Conservation (phyloP, 2,797 vertebrate species). For the Cheirogaleus major region DNA sequence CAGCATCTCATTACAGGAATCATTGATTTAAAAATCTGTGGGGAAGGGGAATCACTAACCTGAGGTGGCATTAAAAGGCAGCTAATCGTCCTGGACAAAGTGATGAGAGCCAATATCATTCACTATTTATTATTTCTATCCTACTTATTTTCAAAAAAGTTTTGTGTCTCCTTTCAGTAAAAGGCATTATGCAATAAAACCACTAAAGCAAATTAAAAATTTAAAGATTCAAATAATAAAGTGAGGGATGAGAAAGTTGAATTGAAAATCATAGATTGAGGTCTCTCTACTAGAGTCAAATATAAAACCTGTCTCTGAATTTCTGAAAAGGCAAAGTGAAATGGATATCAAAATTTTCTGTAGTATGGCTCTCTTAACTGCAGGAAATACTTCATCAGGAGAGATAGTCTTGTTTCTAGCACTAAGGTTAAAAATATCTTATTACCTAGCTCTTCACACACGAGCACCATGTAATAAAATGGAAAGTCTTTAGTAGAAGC, state of each 20-base stretch:
- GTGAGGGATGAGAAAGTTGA: neutral
- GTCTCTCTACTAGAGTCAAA: neutral
- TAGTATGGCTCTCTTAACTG: neutral
- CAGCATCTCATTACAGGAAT: neutral
- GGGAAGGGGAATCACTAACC: neutral
- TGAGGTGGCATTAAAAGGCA: neutral
- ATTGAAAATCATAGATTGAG: neutral
- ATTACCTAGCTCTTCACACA: neutral
- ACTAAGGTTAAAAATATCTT: neutral
- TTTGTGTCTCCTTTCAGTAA: neutral
- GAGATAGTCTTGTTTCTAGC: neutral
- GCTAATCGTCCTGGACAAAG: neutral
- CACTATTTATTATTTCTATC: neutral
- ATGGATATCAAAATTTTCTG: neutral
- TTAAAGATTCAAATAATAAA: conserved; percentile 39
- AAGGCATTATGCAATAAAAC: conserved; percentile 22
- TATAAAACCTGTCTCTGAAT: neutral
- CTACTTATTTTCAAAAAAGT: neutral
- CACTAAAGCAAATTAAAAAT: conserved; percentile 29
- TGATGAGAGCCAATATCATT: neutral
- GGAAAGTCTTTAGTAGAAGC: neutral
- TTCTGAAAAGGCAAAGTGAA: conserved; percentile 5
- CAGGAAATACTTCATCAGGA: neutral
- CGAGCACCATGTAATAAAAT: neutral
- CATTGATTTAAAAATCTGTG: neutral